Evolutionary conservation across 1,140 invertebrate genomes (phyloP).

Genomic region (Ceratitis capitata): DNA sequence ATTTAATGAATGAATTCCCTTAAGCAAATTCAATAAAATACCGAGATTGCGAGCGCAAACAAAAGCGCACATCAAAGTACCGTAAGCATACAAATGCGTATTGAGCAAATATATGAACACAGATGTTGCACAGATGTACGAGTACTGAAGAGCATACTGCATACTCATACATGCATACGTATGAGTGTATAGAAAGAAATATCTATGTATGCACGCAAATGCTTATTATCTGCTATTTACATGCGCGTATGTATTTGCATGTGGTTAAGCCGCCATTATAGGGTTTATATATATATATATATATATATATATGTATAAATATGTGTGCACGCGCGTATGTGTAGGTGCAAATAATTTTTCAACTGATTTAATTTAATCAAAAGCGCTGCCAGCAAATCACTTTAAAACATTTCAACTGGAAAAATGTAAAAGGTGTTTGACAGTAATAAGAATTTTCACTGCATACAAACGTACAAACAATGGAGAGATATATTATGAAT

Average conservation of each 20-base stretch:
- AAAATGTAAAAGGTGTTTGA: not conserved
- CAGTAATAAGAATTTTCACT: not conserved
- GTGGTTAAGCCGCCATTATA: no score
- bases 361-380: not conserved
- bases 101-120: not conserved
- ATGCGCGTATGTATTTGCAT: no score
- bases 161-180: no score
- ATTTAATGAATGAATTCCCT: conserved; percentile 20
- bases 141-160: not conserved
- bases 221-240: not conserved
- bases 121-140: not conserved
- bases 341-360: not conserved
- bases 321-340: not conserved
- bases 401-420: not conserved
- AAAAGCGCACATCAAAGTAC: not conserved
- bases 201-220: not conserved
- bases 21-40: conserved; percentile 12
- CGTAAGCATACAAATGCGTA: not conserved
- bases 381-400: not conserved
- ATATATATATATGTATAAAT: not conserved
- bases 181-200: no score
- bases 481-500: not conserved
- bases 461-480: not conserved
- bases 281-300: not conserved
- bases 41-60: not conserved